Evolutionary conservation across 2,113 vertebrate genomes (phyloP).

Genomic region (Nibea albiflora): DNA sequence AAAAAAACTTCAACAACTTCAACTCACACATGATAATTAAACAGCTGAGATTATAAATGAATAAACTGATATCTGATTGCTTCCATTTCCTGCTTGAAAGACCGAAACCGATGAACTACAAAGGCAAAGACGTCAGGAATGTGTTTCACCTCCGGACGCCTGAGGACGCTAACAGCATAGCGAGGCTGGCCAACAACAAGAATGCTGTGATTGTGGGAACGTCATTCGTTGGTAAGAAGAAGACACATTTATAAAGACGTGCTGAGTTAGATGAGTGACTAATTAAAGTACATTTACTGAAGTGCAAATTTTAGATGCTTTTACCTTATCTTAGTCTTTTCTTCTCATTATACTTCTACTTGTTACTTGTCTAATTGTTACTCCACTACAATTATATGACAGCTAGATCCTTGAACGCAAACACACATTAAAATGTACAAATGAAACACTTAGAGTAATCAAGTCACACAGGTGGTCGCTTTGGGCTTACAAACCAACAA

Average conservation of each 20-base stretch:
- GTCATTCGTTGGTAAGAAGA: slow-evolving; percentile 91
- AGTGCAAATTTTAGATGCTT: not conserved
- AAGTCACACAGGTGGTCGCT: too few relatives aligned
- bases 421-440: not conserved
- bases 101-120: slow-evolving; percentile 93
- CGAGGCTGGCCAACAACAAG: slow-evolving; percentile 91
- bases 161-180: slow-evolving; percentile 94
- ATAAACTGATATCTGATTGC: not conserved
- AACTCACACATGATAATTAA: not conserved
- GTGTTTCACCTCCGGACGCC: slow-evolving; percentile 93
- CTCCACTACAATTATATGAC: not conserved
- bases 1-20: not conserved
- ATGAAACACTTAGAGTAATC: not conserved
- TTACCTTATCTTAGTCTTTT: not conserved
- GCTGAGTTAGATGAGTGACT: not conserved
- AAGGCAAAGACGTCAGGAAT: slow-evolving; percentile 93
- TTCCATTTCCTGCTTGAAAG: slow-evolving; percentile 75
- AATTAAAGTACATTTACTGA: not conserved
- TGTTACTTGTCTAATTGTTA: too few relatives aligned
- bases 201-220: slow-evolving; percentile 95
- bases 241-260: slow-evolving; percentile 8
- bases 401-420: not conserved
- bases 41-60: not conserved
- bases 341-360: not conserved
- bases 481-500: not conserved